Conservation (phyloP, 92 coral and sea anemone species). For the Palythoa heliodiscus region DNA sequence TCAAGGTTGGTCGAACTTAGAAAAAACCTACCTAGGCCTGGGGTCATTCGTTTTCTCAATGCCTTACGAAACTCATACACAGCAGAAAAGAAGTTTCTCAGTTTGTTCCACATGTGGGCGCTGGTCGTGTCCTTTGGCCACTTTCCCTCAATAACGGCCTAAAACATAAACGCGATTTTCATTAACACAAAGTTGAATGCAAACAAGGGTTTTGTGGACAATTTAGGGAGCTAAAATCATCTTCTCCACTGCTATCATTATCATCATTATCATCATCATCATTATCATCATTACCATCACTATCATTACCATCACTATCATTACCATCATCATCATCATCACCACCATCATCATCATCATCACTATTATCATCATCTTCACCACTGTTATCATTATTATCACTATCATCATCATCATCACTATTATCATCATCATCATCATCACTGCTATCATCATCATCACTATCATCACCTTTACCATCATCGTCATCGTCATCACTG, state of each 20-base stretch:
- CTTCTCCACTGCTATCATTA: not conserved
- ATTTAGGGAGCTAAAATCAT: not conserved
- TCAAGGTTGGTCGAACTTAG: too few relatives aligned
- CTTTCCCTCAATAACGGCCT: constrained; percentile 98
- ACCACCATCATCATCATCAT: not conserved
- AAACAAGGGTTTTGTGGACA: too few relatives aligned
- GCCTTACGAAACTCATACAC: constrained; percentile 81
- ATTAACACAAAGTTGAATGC: too few relatives aligned
- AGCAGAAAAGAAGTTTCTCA: constrained; percentile 88
- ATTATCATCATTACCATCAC: not conserved
- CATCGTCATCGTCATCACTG: not conserved
- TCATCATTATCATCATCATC: not conserved
- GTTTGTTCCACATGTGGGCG: constrained; percentile 93
- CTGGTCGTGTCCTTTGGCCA: constrained; percentile 97
- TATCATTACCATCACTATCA: not conserved
- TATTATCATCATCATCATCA: not conserved
- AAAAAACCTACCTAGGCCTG: constrained; percentile 59
- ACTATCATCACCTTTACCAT: too few relatives aligned
- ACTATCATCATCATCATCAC: not conserved
- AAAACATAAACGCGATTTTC: not conserved
- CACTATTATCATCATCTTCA: not conserved
- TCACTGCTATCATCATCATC: not conserved
- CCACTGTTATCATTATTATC: too few relatives aligned
- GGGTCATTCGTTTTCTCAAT: constrained; percentile 47
- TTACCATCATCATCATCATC: not conserved